Evolutionary conservation across 92 coral and sea anemone species (phyloP), one percentile per base, ranked within the genome.

Genomic region (Montipora capitata): DNA sequence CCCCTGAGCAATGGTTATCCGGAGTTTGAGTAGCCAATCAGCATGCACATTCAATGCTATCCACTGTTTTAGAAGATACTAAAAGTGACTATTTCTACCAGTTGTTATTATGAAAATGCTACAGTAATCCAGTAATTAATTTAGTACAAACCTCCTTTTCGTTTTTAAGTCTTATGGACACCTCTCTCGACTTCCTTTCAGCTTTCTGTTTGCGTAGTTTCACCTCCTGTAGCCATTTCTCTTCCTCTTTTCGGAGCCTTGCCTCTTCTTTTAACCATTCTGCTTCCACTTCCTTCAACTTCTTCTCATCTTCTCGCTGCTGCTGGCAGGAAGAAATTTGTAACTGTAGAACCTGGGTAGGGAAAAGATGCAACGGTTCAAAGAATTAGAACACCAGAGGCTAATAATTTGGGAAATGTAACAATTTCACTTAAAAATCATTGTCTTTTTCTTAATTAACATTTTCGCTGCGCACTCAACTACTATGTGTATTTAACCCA

Each of bases 181-280:
- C 96, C 16, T 96, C 95, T 68, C 99, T 88, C 12, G 98, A 95
- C 72, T 91, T 92, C 77, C 82, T 96, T 4, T 98, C 99, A 17
- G 96, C 98, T 75, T 91, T 88, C 88, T 98, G 99, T 66, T 94
- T 94, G 44, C 88, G 88, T 4, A 92, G 71, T 49, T 98, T 96
- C 74, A 96, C 99, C 75, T 94, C 90, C 61, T 80, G 90, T 20
- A 92, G 77, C 92, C 94, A 96, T 85, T 94, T 96, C 83, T 98
- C 99, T 79, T 98, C 99, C 63, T 96, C 86, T 56, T 88, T 84
- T 42, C 99, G 92, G 40, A 98, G 85, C 81, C 84, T 81, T 49
- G 95, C 94, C 80, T 96, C 98, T 89, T 98, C 99, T 76, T 94
- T 96, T 52, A 98, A 80, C 99, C 99, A 98, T 16, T 86, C 96